These are phyloP conservation scores for Ophion slaviceki DNA, from an alignment of 2,888 invertebrate genomes.

Conservation along the genomic window DNA sequence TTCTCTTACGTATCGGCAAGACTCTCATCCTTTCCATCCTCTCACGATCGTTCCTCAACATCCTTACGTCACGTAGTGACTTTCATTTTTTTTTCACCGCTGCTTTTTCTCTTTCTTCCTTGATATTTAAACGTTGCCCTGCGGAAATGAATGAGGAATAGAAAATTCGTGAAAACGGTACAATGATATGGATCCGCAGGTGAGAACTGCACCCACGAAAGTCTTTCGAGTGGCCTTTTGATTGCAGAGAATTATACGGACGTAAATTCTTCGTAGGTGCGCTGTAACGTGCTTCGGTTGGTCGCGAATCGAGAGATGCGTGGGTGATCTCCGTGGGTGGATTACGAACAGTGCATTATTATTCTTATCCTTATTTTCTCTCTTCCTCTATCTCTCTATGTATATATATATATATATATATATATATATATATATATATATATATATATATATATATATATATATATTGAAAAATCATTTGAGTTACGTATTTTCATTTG, in stretches of 20 bases:
- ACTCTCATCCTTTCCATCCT: background rate
- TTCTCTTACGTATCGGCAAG: background rate
- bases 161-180: background rate
- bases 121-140: background rate
- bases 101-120: background rate
- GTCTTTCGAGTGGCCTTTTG: constrained; percentile 18
- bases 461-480: constrained; percentile 9
- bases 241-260: constrained; percentile 31
- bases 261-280: constrained; percentile 23
- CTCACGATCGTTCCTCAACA: background rate
- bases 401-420: background rate
- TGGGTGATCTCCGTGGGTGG: constrained; percentile 72
- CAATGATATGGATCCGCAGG: constrained; percentile 31
- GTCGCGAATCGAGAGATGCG: constrained; percentile 58
- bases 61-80: constrained; percentile 3
- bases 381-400: background rate
- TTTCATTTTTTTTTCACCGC: constrained; percentile 7
- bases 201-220: constrained; percentile 42
- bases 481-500: constrained; percentile 18
- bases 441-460: background rate
- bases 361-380: constrained; percentile 60
- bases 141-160: background rate
- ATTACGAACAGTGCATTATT: constrained; percentile 63
- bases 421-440: background rate
- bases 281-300: constrained; percentile 38